Percentiles rank a stretch among this genome's conserved stretches.
Evolutionary conservation across 2,113 vertebrate species (phyloP).

Genomic region (Sphaerodactylus townsendi): DNA sequence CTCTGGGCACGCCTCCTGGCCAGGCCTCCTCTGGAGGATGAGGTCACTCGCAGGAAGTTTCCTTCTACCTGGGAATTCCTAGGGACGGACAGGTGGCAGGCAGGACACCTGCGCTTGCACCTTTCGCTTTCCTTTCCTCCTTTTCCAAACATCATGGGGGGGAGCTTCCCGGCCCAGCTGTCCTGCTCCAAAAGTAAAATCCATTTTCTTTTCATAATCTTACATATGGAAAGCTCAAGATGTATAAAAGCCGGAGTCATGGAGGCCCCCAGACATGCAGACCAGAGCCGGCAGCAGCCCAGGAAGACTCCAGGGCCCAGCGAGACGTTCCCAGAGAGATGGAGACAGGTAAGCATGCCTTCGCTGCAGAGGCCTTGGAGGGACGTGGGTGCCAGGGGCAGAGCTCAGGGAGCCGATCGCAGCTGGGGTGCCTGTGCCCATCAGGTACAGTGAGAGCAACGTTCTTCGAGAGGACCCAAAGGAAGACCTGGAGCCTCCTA

Average conservation of each 20-base stretch:
- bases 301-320: rapidly evolving
- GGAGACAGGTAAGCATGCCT: background rate
- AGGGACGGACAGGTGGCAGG: background rate
- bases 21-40: background rate
- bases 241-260: background rate
- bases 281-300: rapidly evolving
- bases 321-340: background rate
- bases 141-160: slow-evolving; percentile 11
- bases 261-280: background rate
- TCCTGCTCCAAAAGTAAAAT: background rate
- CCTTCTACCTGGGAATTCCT: background rate
- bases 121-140: background rate
- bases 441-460: background rate
- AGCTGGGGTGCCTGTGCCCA: background rate
- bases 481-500: background rate
- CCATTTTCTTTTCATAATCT: background rate
- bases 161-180: background rate
- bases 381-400: background rate
- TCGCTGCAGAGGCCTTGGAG: background rate
- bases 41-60: background rate
- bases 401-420: background rate
- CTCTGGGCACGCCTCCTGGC: background rate
- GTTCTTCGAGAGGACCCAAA: background rate
- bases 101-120: too few species aligned
- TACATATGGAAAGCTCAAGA: background rate